A percentile compares a stretch with the other conserved stretches of the same genome.
Evolutionary conservation across 2,113 vertebrate species (phyloP).

Genomic region (Rhinichthys klamathensis): DNA sequence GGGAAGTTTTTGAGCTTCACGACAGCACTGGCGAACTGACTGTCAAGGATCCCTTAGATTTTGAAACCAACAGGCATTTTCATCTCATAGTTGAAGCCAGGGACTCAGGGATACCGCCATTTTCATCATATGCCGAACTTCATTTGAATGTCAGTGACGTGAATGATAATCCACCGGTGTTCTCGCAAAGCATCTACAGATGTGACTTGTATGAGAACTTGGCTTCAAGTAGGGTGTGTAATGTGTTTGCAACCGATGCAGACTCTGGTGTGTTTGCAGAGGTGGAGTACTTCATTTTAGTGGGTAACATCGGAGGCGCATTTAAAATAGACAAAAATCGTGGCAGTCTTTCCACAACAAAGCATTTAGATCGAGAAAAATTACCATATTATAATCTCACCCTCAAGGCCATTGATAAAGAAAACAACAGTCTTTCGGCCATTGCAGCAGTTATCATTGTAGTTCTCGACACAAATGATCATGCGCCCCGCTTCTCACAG

Average conservation of each 20-base stretch:
- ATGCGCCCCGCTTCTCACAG: slow-evolving; percentile 72
- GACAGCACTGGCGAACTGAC: slow-evolving; percentile 66
- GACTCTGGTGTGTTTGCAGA: slow-evolving; percentile 68
- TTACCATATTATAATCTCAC: slow-evolving; percentile 67
- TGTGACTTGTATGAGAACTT: slow-evolving; percentile 76
- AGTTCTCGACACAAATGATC: slow-evolving; percentile 78
- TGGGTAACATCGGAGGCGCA: slow-evolving; percentile 60
- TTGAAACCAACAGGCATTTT: slow-evolving; percentile 70
- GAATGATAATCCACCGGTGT: slow-evolving; percentile 76
- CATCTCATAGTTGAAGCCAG: slow-evolving; percentile 74
- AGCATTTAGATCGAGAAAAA: slow-evolving; percentile 73
- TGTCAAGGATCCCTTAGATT: slow-evolving; percentile 71
- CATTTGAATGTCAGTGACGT: slow-evolving; percentile 70
- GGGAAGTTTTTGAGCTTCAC: slow-evolving; percentile 69
- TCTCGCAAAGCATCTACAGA: slow-evolving; percentile 70
- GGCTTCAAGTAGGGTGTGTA: slow-evolving; percentile 65
- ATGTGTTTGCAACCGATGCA: slow-evolving; percentile 71
- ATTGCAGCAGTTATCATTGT: slow-evolving; percentile 63
- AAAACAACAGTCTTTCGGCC: slow-evolving; percentile 61
- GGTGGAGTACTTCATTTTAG: slow-evolving; percentile 71
- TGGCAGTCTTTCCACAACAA: slow-evolving; percentile 69
- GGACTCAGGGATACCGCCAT: slow-evolving; percentile 75
- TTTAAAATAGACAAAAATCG: slow-evolving; percentile 71
- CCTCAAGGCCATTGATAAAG: slow-evolving; percentile 70
- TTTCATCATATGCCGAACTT: slow-evolving; percentile 74